phyloP scores from a whole-genome alignment of 2,888 invertebrate genomes.

The Pardosa pseudoannulata region DNA sequence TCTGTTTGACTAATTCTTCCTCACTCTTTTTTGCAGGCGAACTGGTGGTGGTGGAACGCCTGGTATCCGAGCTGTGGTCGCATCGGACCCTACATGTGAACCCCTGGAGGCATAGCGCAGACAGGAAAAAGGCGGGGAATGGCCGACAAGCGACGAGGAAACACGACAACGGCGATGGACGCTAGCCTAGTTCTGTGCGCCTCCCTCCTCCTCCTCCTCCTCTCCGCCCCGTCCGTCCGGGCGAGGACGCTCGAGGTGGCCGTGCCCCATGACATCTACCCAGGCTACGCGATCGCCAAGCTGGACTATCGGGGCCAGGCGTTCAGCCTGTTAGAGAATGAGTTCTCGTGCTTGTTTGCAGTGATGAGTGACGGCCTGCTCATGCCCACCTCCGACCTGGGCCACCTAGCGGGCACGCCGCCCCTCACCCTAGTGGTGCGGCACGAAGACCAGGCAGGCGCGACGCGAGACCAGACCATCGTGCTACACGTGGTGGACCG shows the following conservation, averaged over 20 bases:
- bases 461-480: slow-evolving; percentile 87
- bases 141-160: no score
- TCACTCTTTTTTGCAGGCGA: no score
- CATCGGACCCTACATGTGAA: no score
- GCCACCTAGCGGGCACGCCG: slow-evolving; percentile 87
- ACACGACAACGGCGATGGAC: no score
- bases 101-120: no score
- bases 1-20: no score
- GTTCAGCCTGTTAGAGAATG: slow-evolving; percentile 86
- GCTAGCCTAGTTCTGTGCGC: no score
- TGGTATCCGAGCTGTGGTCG: no score
- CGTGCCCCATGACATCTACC: slow-evolving; percentile 73
- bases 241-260: slow-evolving; percentile 59
- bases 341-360: slow-evolving; percentile 90
- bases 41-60: no score
- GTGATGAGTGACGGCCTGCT: slow-evolving; percentile 91
- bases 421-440: slow-evolving; percentile 89
- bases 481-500: slow-evolving; percentile 90
- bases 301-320: slow-evolving; percentile 76
- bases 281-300: slow-evolving; percentile 69
- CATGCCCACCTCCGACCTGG: slow-evolving; percentile 92
- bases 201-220: no score
- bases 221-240: not conserved
- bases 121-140: not conserved
- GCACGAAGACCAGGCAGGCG: slow-evolving; percentile 82